Evolutionary conservation across 2,797 vertebrate genomes (phyloP).

Genomic region (Hyperoplus immaculatus): DNA sequence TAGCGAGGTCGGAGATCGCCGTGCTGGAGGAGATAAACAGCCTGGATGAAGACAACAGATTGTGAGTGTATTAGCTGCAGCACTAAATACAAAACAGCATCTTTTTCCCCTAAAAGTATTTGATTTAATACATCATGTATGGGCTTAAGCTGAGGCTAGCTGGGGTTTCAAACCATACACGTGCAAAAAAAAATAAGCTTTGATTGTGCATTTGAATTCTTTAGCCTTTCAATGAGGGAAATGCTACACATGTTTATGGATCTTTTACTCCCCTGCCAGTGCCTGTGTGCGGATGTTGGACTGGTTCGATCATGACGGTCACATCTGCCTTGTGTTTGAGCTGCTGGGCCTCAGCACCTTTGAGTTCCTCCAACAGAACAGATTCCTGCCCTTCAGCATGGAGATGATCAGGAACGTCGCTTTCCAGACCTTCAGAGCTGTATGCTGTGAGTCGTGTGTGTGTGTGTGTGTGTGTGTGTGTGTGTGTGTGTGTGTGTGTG

Average conservation of each 20-base stretch:
- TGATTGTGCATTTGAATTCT: background rate
- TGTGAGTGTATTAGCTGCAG: constrained; percentile 85
- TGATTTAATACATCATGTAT: background rate
- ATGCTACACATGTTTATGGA: background rate
- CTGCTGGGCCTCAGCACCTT: constrained; percentile 94
- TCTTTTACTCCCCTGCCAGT: constrained; percentile 70
- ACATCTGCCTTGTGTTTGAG: constrained; percentile 95
- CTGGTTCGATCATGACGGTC: constrained; percentile 94
- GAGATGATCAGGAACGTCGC: constrained; percentile 94
- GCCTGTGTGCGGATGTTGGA: constrained; percentile 95
- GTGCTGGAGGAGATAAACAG: constrained; percentile 92
- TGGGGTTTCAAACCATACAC: background rate
- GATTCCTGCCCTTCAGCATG: constrained; percentile 92
- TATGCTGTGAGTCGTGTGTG: constrained; percentile 90
- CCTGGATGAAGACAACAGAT: constrained; percentile 89
- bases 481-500: background rate
- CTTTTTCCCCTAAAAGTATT: background rate
- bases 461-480: constrained; percentile 4
- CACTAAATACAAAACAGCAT: background rate
- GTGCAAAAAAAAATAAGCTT: background rate
- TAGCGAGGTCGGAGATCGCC: constrained; percentile 92
- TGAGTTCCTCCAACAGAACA: constrained; percentile 92
- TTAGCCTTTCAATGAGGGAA: background rate
- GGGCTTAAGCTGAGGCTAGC: background rate
- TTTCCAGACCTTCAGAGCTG: constrained; percentile 93